phyloP scores from a whole-genome alignment of 2,888 invertebrate species.

The Napeogenes sylphis region DNA sequence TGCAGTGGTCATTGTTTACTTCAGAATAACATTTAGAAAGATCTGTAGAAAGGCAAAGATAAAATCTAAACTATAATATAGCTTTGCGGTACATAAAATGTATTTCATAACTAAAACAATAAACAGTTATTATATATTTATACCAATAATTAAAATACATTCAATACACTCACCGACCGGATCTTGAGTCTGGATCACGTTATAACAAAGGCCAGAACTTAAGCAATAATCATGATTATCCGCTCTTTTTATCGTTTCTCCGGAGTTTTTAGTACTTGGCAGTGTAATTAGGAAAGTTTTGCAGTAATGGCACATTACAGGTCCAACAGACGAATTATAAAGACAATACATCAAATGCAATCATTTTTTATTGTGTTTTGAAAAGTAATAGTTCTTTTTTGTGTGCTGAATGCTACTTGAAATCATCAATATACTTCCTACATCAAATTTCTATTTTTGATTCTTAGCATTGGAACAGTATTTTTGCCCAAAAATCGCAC shows the following conservation, averaged over 20 bases:
- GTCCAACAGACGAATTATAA: not conserved
- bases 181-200: conserved; percentile 26
- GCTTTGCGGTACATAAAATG: not conserved
- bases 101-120: not conserved
- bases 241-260: conserved; percentile 35
- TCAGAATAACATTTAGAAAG: not conserved
- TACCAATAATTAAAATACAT: not conserved
- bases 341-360: too few species aligned
- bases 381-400: not conserved
- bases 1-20: not conserved
- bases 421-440: conserved; percentile 3
- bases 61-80: not conserved
- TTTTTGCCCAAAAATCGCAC: conserved; percentile 5
- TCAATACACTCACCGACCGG: not conserved
- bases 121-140: too few species aligned
- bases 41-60: not conserved
- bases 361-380: too few species aligned
- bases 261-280: conserved; percentile 26
- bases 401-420: not conserved
- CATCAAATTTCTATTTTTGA: not conserved
- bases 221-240: conserved; percentile 38
- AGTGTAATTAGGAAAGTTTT: conserved; percentile 38
- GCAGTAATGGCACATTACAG: conserved; percentile 11
- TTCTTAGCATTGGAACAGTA: not conserved
- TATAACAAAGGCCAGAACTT: conserved; percentile 37